A percentile compares a stretch with the other conserved stretches of the same genome.
These are phyloP conservation scores for Rostratula benghalensis DNA, from an alignment of 2,113 vertebrate genomes.

Conservation along the genomic window DNA sequence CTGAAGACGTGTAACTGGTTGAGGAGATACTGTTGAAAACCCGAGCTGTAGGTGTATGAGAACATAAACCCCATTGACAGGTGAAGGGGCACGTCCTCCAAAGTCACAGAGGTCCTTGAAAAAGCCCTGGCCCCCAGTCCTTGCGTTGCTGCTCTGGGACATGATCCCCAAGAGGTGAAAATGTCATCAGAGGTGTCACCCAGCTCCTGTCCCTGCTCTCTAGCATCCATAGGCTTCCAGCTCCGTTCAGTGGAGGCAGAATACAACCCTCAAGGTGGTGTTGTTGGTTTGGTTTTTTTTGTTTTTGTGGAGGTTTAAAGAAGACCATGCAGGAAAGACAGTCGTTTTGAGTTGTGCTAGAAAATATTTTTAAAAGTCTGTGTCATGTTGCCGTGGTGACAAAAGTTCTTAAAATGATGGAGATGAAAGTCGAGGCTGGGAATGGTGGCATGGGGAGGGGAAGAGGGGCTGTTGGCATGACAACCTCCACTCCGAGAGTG, in stretches of 20 bases:
- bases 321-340: not conserved
- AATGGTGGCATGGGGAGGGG: slow-evolving; percentile 27
- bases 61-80: not conserved
- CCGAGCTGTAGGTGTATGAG: not conserved
- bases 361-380: slow-evolving; percentile 54
- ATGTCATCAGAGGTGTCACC: not conserved
- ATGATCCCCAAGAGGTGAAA: not conserved
- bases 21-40: not conserved
- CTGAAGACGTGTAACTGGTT: not conserved
- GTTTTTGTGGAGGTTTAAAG: not conserved
- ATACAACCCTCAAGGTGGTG: not conserved
- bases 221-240: not conserved
- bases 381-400: slow-evolving; percentile 48
- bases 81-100: not conserved
- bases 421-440: slow-evolving; percentile 43
- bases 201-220: not conserved
- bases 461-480: slow-evolving; percentile 47
- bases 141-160: not conserved
- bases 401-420: slow-evolving; percentile 57
- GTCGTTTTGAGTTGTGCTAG: not conserved
- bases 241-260: not conserved
- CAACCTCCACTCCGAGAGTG: slow-evolving; percentile 1
- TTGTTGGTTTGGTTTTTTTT: too few relatives aligned
- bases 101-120: not conserved
- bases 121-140: not conserved